Conservation (phyloP, 1,140 invertebrate genomes). For the Limonius californicus region DNA sequence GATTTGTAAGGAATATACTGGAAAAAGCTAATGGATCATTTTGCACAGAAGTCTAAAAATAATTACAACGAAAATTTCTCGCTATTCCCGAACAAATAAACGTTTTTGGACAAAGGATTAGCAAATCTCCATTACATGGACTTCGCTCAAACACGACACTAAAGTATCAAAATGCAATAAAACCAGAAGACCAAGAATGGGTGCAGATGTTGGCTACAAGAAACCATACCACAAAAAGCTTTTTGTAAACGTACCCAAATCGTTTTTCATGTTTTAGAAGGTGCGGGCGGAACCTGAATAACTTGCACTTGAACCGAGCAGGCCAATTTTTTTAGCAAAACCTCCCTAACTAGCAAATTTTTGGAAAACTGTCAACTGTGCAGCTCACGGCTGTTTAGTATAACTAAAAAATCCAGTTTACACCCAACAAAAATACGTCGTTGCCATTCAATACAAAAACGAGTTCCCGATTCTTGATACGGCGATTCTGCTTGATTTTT, state of each 20-base stretch:
- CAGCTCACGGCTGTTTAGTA: slow-evolving; percentile 27
- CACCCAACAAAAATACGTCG: slow-evolving; percentile 5
- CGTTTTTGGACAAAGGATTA: slow-evolving; percentile 28
- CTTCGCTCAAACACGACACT: slow-evolving; percentile 30
- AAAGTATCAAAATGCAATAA: slow-evolving; percentile 36
- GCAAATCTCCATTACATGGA: slow-evolving; percentile 28
- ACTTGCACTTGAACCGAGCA: not conserved
- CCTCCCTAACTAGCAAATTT: slow-evolving; percentile 19
- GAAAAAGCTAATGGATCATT: not conserved
- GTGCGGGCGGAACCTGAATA: not conserved
- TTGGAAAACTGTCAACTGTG: slow-evolving; percentile 28
- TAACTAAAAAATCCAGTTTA: slow-evolving; percentile 28
- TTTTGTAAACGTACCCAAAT: slow-evolving; percentile 24
- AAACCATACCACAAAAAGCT: slow-evolving; percentile 6
- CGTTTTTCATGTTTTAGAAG: slow-evolving; percentile 14
- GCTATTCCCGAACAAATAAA: not conserved
- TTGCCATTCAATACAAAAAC: slow-evolving; percentile 12
- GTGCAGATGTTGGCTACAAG: slow-evolving; percentile 12
- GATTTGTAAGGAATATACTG: too few relatives aligned
- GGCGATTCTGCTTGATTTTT: not conserved
- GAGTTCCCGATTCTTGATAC: not conserved
- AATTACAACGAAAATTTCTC: slow-evolving; percentile 5
- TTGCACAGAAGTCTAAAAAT: slow-evolving; percentile 3
- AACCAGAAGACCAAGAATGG: slow-evolving; percentile 26
- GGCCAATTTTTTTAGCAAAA: slow-evolving; percentile 7